phyloP scores from a whole-genome alignment of 1,140 invertebrate species.

The Leptinotarsa undecemlineata region DNA sequence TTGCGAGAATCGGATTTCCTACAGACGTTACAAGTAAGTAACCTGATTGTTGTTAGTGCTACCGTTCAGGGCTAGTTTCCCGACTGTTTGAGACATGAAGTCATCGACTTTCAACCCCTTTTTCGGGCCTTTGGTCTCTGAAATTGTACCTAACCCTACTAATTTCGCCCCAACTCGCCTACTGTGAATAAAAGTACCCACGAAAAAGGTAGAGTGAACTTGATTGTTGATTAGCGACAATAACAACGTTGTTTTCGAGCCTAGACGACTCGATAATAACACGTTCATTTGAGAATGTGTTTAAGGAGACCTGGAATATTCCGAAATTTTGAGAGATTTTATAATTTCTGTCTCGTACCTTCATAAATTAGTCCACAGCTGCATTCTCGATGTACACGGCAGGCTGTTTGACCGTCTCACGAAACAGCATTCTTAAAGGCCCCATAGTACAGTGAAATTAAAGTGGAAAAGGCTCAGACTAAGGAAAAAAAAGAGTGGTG shows the following conservation, averaged over 20 bases:
- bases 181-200: too few species aligned
- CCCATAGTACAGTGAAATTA: background rate
- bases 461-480: too few species aligned
- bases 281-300: background rate
- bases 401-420: background rate
- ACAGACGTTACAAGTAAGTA: background rate
- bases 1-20: conserved; percentile 26
- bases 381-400: conserved; percentile 2
- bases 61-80: background rate
- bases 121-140: background rate
- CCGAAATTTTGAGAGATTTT: background rate
- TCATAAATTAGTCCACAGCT: conserved; percentile 10
- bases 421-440: conserved; percentile 6
- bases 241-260: too few species aligned
- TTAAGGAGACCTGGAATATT: background rate
- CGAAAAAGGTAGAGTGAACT: too few species aligned
- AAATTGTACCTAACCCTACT: background rate
- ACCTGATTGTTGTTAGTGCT: background rate
- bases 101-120: too few species aligned
- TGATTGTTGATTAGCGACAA: too few species aligned
- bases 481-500: too few species aligned
- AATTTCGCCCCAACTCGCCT: too few species aligned
- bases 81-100: too few species aligned
- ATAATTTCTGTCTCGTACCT: background rate
- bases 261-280: background rate